Percentiles rank a stretch among this genome's conserved stretches.
phyloP scores from a whole-genome alignment of 92 coral and sea anemone genomes.

The Porites evermanni region DNA sequence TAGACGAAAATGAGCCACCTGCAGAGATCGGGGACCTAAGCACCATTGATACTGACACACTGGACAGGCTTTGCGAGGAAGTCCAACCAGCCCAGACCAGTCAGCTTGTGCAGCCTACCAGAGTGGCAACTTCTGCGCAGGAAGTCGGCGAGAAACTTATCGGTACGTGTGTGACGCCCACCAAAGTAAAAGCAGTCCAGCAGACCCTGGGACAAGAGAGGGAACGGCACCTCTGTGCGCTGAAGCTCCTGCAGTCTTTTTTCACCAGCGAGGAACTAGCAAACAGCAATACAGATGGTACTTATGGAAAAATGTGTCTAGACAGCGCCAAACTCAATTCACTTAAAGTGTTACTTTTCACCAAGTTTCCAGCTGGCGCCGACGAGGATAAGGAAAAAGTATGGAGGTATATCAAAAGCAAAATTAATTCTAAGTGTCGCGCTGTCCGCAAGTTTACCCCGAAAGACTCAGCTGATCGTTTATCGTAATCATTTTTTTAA shows the following conservation, averaged over 20 bases:
- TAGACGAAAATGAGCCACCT: no score
- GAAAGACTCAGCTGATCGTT: not conserved
- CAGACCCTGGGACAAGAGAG: slow-evolving; percentile 9
- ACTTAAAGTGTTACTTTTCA: no score
- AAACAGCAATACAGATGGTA: not conserved
- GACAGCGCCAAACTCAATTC: no score
- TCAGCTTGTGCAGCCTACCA: no score
- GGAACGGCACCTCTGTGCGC: slow-evolving; percentile 42
- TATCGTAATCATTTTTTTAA: not conserved
- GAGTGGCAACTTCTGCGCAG: not conserved
- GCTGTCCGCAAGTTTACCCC: not conserved
- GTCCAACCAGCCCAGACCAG: no score
- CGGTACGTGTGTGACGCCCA: slow-evolving; percentile 37
- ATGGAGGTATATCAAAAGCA: not conserved
- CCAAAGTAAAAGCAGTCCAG: slow-evolving; percentile 19
- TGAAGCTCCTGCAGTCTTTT: not conserved
- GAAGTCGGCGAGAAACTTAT: slow-evolving; percentile 28
- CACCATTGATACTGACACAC: no score
- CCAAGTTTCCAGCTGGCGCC: no score
- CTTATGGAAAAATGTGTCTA: no score
- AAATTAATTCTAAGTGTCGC: not conserved
- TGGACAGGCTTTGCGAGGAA: no score
- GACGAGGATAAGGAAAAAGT: no score
- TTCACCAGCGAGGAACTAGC: slow-evolving; percentile 7
- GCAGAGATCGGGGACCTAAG: no score